Conservation (phyloP, 1,140 invertebrate species). For the Ceratosolen fusciceps region DNA sequence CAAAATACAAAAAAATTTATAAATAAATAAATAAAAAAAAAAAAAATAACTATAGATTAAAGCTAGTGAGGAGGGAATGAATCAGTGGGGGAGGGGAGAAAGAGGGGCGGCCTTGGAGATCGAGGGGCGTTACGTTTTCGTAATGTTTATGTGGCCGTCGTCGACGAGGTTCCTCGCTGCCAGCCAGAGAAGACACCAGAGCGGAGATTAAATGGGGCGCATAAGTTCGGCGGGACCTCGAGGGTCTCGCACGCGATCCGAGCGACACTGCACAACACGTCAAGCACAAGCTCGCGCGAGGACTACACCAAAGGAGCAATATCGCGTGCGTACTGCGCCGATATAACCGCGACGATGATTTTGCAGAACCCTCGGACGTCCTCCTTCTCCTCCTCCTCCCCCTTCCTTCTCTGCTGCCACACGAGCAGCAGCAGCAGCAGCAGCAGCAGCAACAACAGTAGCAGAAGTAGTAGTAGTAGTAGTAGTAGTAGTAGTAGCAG, state of each 20-base stretch:
- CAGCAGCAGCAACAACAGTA: too few species aligned
- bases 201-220: not conserved
- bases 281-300: not conserved
- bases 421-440: too few species aligned
- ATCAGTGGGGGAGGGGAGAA: not conserved
- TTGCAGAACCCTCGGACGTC: slow-evolving; percentile 10
- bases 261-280: slow-evolving; percentile 13
- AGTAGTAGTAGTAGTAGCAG: too few species aligned
- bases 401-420: not conserved
- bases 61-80: not conserved
- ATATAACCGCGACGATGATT: slow-evolving; percentile 32
- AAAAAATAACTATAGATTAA: too few species aligned
- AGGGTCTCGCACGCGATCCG: not conserved
- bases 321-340: slow-evolving; percentile 4
- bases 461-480: too few species aligned
- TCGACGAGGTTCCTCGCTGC: not conserved
- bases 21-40: too few species aligned
- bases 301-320: slow-evolving; percentile 1
- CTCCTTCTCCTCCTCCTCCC: not conserved
- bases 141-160: not conserved
- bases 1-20: not conserved
- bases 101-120: not conserved
- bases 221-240: not conserved
- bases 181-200: too few species aligned
- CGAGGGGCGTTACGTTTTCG: not conserved